phyloP scores from a whole-genome alignment of 2,888 invertebrate species.

The Plusia festucae region DNA sequence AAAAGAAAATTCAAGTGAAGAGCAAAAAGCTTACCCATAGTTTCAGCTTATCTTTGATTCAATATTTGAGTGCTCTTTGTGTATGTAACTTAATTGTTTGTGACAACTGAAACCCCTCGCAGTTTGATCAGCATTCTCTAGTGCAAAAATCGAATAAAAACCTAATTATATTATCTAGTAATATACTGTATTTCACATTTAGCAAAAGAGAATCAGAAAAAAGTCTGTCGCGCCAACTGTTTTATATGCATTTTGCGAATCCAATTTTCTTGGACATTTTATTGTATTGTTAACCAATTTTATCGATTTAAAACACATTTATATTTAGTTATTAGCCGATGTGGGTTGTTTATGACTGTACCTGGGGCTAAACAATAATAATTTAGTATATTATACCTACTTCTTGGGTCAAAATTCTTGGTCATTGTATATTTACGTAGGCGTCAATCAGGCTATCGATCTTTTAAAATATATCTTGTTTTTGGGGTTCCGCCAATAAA shows the following conservation, averaged over 20 bases:
- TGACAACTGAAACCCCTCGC: too few species aligned
- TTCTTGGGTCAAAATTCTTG: conserved; percentile 24
- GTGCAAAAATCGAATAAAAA: too few species aligned
- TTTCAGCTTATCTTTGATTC: too few species aligned
- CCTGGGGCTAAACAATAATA: conserved; percentile 45
- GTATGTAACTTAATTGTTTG: too few species aligned
- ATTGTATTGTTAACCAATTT: conserved; percentile 21
- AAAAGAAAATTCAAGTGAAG: too few species aligned
- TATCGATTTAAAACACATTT: conserved; percentile 49
- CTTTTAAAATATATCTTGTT: conserved; percentile 30
- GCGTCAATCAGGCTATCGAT: conserved; percentile 29
- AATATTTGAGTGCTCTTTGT: too few species aligned
- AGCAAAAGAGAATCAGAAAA: too few species aligned
- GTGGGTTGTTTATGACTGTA: conserved; percentile 44
- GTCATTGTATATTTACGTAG: conserved; percentile 30
- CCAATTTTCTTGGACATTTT: conserved; percentile 38
- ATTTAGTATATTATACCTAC: conserved; percentile 33
- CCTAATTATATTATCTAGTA: too few species aligned
- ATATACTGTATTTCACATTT: too few species aligned
- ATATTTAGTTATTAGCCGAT: conserved; percentile 41
- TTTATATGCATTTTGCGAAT: conserved; percentile 31
- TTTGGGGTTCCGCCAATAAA: background rate
- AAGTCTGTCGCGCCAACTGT: conserved; percentile 15
- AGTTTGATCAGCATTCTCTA: too few species aligned
- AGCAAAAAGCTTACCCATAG: too few species aligned